Percentiles rank a stretch among this genome's conserved stretches.
Evolutionary conservation across 30 jellyfish, hydroid and myxozoan species (phyloP).

Genomic region (Morbakka virulenta): DNA sequence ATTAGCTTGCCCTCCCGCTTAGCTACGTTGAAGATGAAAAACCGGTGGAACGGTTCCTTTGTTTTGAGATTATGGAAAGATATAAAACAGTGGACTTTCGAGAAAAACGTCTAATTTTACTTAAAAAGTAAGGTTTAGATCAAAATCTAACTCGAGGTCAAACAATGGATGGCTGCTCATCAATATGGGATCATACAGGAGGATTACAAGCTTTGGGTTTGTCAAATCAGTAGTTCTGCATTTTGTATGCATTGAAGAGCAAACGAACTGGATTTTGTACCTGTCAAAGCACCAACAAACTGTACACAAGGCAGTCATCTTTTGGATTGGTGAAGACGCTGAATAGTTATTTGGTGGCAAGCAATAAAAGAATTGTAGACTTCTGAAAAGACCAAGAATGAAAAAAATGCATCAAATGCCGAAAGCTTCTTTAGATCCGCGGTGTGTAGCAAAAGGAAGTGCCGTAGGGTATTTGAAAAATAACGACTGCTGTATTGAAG

Average conservation of each 20-base stretch:
- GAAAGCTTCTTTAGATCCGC: constrained; percentile 4
- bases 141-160: constrained; percentile 5
- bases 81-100: constrained; percentile 7
- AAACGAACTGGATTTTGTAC: neutral
- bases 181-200: neutral
- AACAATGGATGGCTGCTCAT: constrained; percentile 23
- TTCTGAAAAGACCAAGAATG: neutral
- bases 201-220: too few relatives aligned
- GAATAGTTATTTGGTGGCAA: constrained; percentile 7
- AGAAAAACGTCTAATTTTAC: neutral
- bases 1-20: too few relatives aligned
- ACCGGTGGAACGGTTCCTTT: constrained; percentile 27
- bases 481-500: constrained; percentile 14
- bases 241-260: constrained; percentile 10
- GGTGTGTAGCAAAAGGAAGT: constrained; percentile 14
- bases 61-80: constrained; percentile 20
- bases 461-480: constrained; percentile 4
- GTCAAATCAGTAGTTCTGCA: neutral
- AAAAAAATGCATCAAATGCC: constrained; percentile 1
- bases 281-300: constrained; percentile 13
- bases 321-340: neutral
- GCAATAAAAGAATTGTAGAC: neutral
- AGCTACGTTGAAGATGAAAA: constrained; percentile 24
- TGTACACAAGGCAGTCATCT: neutral
- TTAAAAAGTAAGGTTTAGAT: constrained; percentile 1